Base-by-base conservation (phyloP, 2,888 invertebrate species). In the Oscheius sp. region DNA sequence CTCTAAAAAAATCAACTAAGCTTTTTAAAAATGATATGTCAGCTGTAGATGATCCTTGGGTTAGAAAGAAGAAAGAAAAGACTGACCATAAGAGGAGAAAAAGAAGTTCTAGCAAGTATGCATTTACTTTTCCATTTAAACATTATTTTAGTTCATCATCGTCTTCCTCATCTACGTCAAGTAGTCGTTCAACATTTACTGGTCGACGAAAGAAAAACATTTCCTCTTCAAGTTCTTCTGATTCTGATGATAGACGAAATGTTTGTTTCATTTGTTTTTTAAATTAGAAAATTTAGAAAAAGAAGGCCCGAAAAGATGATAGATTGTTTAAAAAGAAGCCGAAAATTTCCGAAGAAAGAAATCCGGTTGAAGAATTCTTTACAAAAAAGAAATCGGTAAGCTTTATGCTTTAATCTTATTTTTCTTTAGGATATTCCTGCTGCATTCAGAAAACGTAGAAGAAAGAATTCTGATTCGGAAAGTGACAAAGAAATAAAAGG, bases 361-460 rank as follows among this genome's bases (percentile, higher is more conserved):
- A 64, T 44, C 28, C 47, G 12, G 62, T 64, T 26, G 64, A 64
- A 5, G 64, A 50, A 9, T 64, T 64, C 36, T 64, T 64, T 20
- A 14, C 51, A 2, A 50, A 51, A n/a, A 41, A 38, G 17, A 49
- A 45, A 33, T 47, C 62, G 47, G 62, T 62, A 51, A 32, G 20
- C 2, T 51, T 22, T 0, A 14, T 26, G 14, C 20, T 36, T 36
- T 38, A 14, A 38, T 2, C 32, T n/a, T 2, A 26, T 2, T 6
- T 22, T 6, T 1, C 36, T 62, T 5, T 30, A 64, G 64, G 64
- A 64, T 22, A 12, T 51, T 0, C 64, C 64, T n/a, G 54, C 50
- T 5, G 64, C 64, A 14, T 64, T 64, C 51, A 17, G 36, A 5
- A 32, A 33, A 20, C 22, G 54, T 6, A 24, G 28, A 20, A 30